Evolutionary conservation across 1,140 invertebrate genomes (phyloP), one percentile per base, ranked within the genome.

Genomic region (Drosophila tsacasi): DNA sequence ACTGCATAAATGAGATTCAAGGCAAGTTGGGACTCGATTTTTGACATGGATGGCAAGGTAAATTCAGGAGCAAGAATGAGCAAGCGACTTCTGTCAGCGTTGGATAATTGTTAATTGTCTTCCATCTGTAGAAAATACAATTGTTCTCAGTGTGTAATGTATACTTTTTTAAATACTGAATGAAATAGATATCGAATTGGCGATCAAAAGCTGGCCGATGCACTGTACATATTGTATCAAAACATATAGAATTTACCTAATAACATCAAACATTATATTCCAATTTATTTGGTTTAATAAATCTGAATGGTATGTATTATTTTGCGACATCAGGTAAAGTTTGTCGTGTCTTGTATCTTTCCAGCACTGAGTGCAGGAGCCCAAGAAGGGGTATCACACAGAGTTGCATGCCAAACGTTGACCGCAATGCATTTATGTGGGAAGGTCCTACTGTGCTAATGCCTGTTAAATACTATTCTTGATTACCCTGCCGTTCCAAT

Each of bases 1-100:
- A 67, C 25, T 42, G 66, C 66, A 32, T 42, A 25, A 50, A 52
- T 50, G 47, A 35, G 66, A 67, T 67, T 69, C 13, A 37, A 35
- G 35, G 25, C n/a, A 19, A 42, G 52, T 42, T 50, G 9, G 2
- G 37, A 55, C 32, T 68, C 17, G 49, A 46, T 71, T 71, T 40
- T 27, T 35, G 35, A 1, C 30, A 62, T 27, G 13, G 25, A 30
- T 32, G 50, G 1, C 21, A 6, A 23, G 15, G 32, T 23, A 17
- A 54, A 35, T 32, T 32, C 3, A 21, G 50, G 30, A 35, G n/a
- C 7, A 23, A 17, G n/a, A 1, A 32, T 7, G 3, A 54, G 42
- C 19, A 44, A 44, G 5, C 2, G 15, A 15, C 12, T 15, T 9
- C 6, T 32, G 15, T 5, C 19, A 5, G 19, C 13, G 21, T 15